Percentiles rank a stretch among this genome's conserved stretches.
Conservation (phyloP, 2,888 invertebrate species). For the Alitta virens region DNA sequence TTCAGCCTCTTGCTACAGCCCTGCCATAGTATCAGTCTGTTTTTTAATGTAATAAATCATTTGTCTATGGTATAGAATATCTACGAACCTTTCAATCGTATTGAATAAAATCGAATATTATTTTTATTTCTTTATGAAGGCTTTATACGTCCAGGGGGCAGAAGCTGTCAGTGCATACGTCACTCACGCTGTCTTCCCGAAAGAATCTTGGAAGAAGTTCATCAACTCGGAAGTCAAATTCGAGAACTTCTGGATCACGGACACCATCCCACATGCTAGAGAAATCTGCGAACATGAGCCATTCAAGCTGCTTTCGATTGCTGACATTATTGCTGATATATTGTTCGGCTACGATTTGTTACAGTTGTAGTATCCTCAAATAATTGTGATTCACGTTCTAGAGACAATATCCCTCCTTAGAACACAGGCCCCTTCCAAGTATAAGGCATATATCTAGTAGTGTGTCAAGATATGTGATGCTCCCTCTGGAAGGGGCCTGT, state of each 20-base stretch:
- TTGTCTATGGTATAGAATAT: neutral
- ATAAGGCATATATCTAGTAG: no score
- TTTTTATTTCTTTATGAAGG: constrained; percentile 33
- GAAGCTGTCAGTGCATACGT: constrained; percentile 52
- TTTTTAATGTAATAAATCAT: neutral
- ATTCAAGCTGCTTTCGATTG: constrained; percentile 52
- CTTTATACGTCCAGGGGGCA: constrained; percentile 47
- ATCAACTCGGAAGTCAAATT: constrained; percentile 38
- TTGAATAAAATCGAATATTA: neutral
- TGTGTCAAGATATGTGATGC: no score
- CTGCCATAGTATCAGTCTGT: no score
- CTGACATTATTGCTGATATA: constrained; percentile 47
- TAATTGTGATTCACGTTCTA: no score
- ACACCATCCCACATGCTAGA: constrained; percentile 54
- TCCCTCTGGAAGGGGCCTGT: no score
- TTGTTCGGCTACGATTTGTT: constrained; percentile 51
- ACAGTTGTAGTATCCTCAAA: neutral
- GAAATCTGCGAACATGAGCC: constrained; percentile 48
- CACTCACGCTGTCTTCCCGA: constrained; percentile 57
- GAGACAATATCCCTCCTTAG: no score
- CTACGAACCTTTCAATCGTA: neutral
- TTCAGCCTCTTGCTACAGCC: no score
- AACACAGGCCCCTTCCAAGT: no score
- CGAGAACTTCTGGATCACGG: constrained; percentile 56
- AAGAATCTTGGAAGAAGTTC: constrained; percentile 54